A percentile compares a stretch with the other conserved stretches of the same genome.
These are phyloP conservation scores for Synanthedon formicaeformis DNA, from an alignment of 2,888 invertebrate species.

Conservation along the genomic window DNA sequence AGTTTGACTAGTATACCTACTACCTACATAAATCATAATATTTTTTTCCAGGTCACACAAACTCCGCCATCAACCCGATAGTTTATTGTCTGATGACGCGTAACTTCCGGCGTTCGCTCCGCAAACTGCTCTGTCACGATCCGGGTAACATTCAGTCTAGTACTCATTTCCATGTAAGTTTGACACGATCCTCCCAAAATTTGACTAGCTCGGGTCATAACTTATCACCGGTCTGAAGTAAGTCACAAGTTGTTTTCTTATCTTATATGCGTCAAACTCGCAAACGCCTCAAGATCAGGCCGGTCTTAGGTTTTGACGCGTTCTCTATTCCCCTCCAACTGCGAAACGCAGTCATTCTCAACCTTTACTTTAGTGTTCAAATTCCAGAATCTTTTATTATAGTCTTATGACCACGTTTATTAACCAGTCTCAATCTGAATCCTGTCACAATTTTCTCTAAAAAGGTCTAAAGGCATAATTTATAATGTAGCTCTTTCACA, in stretches of 20 bases:
- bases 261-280: not conserved
- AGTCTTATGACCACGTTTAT: too few relatives aligned
- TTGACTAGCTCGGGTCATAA: not conserved
- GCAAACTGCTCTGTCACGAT: conserved; percentile 70
- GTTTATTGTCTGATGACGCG: conserved; percentile 82
- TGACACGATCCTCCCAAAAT: conserved; percentile 6
- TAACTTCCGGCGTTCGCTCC: conserved; percentile 77
- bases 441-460: too few relatives aligned
- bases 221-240: not conserved
- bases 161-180: conserved; percentile 68
- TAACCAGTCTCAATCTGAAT: too few relatives aligned
- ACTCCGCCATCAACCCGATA: conserved; percentile 82
- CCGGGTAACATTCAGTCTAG: conserved; percentile 65
- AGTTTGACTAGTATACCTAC: too few relatives aligned
- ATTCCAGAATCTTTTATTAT: too few relatives aligned
- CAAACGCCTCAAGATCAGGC: too few relatives aligned
- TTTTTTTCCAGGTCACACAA: conserved; percentile 72
- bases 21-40: too few relatives aligned
- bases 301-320: not conserved
- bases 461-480: too few relatives aligned
- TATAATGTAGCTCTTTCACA: conserved; percentile 16
- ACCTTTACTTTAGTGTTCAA: too few relatives aligned
- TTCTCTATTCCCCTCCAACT: too few relatives aligned
- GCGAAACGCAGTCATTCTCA: too few relatives aligned
- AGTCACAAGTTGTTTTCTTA: not conserved